Evolutionary conservation across 2,113 vertebrate species (phyloP).

Genomic region (Colossoma macropomum): DNA sequence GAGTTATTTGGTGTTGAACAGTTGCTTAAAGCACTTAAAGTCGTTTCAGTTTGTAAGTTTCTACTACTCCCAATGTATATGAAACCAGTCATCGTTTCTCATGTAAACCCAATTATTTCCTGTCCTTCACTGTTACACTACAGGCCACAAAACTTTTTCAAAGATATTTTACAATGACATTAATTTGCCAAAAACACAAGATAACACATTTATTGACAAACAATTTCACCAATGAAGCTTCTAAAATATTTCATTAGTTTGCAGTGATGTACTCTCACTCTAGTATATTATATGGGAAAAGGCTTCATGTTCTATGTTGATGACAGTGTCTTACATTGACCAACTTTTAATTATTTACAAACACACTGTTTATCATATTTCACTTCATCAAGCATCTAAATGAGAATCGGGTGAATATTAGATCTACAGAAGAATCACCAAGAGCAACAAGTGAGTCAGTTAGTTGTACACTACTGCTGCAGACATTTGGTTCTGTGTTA

Average conservation of each 20-base stretch:
- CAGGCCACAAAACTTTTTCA: too few relatives aligned
- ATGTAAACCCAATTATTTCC: too few relatives aligned
- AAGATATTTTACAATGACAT: too few relatives aligned
- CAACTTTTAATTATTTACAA: neutral
- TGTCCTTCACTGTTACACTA: too few relatives aligned
- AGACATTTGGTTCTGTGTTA: too few relatives aligned
- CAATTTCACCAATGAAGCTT: neutral
- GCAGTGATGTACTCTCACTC: neutral
- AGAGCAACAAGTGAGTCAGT: neutral
- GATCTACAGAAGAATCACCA: neutral
- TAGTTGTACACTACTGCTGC: neutral
- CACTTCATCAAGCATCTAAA: neutral
- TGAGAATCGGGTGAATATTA: neutral
- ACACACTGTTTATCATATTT: neutral
- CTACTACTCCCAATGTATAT: neutral
- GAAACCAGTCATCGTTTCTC: too few relatives aligned
- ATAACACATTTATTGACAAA: too few relatives aligned
- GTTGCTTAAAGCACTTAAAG: neutral
- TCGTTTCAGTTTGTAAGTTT: neutral
- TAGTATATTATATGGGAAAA: neutral
- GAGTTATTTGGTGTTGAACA: neutral
- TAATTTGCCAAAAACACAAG: too few relatives aligned
- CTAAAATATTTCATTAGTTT: neutral
- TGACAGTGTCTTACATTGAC: neutral
- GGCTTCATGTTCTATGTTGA: neutral